Percentiles rank a stretch among this genome's conserved stretches.
Evolutionary conservation across 2,113 vertebrate genomes (phyloP).

Genomic region (Anguilla rostrata): DNA sequence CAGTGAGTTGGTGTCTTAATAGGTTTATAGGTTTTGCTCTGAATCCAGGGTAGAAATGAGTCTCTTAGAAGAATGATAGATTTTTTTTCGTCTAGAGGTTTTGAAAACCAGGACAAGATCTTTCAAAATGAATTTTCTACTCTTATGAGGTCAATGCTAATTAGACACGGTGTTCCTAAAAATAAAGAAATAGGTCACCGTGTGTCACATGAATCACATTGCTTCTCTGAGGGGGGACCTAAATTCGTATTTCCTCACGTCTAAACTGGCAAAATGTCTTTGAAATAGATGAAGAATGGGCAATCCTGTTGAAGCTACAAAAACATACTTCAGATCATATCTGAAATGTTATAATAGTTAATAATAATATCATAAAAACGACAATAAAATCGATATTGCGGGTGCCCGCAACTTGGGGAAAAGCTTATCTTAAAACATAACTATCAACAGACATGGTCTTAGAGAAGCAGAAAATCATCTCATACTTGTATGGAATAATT

Average conservation of each 20-base stretch:
- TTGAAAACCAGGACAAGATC: slow-evolving; percentile 44
- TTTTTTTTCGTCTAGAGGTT: neutral
- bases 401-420: neutral
- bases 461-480: neutral
- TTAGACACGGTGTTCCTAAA: slow-evolving; percentile 36
- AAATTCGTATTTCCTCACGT: neutral
- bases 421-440: neutral
- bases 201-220: slow-evolving; percentile 6
- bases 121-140: slow-evolving; percentile 34
- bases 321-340: neutral
- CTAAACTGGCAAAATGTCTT: neutral
- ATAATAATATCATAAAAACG: neutral
- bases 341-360: neutral
- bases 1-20: neutral
- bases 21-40: neutral
- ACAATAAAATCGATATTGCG: neutral
- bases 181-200: slow-evolving; percentile 44
- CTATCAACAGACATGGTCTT: neutral
- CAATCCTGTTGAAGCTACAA: neutral
- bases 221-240: neutral
- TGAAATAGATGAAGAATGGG: neutral
- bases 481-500: neutral
- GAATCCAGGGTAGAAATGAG: neutral
- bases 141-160: slow-evolving; percentile 43
- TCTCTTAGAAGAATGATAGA: neutral